Percentiles rank a stretch among this genome's conserved stretches.
These are phyloP conservation scores for Chlorocebus sabaeus DNA, from an alignment of 2,113 vertebrate species.

Conservation along the genomic window DNA sequence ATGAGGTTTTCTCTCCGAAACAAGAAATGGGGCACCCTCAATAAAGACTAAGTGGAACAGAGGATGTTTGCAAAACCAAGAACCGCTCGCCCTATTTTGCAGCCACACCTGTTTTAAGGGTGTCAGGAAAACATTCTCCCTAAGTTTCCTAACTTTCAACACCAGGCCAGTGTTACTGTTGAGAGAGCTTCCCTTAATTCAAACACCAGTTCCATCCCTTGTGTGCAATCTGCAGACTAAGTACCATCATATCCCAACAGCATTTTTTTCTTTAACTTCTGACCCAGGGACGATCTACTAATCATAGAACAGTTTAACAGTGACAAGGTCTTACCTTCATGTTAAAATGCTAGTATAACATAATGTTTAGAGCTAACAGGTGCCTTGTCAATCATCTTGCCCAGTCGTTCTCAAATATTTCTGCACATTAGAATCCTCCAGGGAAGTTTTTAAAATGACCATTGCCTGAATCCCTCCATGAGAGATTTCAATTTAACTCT, in stretches of 20 bases:
- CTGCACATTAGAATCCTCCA: not conserved
- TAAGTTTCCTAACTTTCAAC: not conserved
- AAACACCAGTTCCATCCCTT: no score
- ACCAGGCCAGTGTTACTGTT: not conserved
- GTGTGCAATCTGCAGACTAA: not conserved
- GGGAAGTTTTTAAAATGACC: not conserved
- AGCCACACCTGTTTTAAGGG: constrained; percentile 1
- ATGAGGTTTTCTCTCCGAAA: constrained; percentile 47
- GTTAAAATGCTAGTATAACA: not conserved
- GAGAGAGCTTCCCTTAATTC: not conserved
- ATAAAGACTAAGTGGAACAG: not conserved
- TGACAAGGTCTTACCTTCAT: not conserved
- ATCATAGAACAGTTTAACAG: not conserved
- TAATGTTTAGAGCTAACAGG: not conserved
- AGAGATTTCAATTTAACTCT: not conserved
- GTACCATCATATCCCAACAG: no score
- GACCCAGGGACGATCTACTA: not conserved
- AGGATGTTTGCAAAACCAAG: not conserved
- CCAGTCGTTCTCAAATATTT: not conserved
- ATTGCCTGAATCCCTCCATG: not conserved
- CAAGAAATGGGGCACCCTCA: constrained; percentile 52
- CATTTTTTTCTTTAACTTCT: not conserved
- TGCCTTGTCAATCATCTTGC: not conserved
- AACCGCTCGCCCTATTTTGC: not conserved
- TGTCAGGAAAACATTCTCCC: not conserved